Evolutionary conservation across 2,113 vertebrate genomes (phyloP).

Genomic region (Rhea americana): DNA sequence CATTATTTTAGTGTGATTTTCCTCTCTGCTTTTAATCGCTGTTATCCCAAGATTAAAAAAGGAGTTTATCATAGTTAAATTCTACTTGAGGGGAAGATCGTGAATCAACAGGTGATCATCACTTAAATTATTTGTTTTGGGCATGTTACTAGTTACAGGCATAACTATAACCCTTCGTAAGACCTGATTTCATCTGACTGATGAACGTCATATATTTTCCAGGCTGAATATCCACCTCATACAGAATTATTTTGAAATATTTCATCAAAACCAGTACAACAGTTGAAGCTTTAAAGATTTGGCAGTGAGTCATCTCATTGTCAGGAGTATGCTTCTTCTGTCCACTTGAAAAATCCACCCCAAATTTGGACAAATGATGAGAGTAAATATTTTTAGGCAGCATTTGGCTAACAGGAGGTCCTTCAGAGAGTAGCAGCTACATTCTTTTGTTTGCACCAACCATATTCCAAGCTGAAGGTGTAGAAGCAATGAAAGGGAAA

Average conservation of each 20-base stretch:
- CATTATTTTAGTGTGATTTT: neutral
- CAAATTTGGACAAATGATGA: constrained; percentile 29
- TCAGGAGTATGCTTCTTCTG: neutral
- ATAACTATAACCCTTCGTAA: neutral
- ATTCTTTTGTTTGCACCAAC: neutral
- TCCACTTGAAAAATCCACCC: constrained; percentile 26
- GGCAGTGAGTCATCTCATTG: neutral
- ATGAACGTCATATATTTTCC: neutral
- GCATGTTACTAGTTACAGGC: neutral
- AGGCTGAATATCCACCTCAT: neutral
- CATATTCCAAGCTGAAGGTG: neutral
- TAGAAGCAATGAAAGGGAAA: neutral
- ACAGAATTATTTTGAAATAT: neutral
- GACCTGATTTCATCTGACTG: neutral
- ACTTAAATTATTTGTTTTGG: neutral
- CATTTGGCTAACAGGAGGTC: accelerated
- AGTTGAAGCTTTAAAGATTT: neutral
- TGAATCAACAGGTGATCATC: neutral
- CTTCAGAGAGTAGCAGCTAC: neutral
- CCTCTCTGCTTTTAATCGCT: neutral
- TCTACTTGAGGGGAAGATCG: neutral
- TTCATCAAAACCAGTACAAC: neutral
- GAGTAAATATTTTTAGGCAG: neutral
- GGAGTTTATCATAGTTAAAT: neutral
- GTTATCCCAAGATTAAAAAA: neutral